Conservation (phyloP, 2,113 vertebrate species). For the Alexandromys fortis region DNA sequence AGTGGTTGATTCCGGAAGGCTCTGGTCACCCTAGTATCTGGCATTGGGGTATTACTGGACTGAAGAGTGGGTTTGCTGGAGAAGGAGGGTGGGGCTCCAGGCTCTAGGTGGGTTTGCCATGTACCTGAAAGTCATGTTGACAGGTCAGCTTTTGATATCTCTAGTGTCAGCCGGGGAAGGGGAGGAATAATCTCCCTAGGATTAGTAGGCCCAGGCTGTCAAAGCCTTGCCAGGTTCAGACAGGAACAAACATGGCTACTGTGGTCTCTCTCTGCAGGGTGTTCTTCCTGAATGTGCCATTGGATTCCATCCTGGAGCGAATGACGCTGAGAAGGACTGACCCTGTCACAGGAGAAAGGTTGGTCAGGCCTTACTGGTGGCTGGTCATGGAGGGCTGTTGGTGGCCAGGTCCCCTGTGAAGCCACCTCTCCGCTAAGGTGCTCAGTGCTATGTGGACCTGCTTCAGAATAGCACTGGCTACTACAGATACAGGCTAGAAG, state of each 20-base stretch:
- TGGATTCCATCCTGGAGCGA: constrained; percentile 90
- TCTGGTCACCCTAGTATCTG: not conserved
- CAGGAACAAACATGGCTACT: rapidly evolving
- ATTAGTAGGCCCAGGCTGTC: not conserved
- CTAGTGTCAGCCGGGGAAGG: not conserved
- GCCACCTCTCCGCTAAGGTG: not conserved
- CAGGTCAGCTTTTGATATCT: not conserved
- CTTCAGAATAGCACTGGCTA: rapidly evolving
- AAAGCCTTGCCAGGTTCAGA: not conserved
- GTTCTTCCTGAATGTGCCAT: constrained; percentile 91
- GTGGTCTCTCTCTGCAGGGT: constrained; percentile 84
- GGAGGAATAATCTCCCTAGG: not conserved
- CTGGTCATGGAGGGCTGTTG: not conserved
- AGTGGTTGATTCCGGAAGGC: too few species aligned
- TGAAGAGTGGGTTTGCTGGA: not conserved
- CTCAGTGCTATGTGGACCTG: not conserved
- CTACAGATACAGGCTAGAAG: not conserved
- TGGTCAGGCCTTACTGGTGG: not conserved
- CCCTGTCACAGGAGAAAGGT: constrained; percentile 93
- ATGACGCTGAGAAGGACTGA: constrained; percentile 89
- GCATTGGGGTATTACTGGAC: too few species aligned
- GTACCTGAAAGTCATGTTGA: too few species aligned
- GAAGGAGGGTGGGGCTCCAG: too few species aligned
- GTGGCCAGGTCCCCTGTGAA: not conserved
- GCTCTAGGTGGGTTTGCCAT: not conserved